These are phyloP conservation scores for Enteromius mattozi DNA, from an alignment of 2,797 vertebrate genomes.

Conservation along the genomic window DNA sequence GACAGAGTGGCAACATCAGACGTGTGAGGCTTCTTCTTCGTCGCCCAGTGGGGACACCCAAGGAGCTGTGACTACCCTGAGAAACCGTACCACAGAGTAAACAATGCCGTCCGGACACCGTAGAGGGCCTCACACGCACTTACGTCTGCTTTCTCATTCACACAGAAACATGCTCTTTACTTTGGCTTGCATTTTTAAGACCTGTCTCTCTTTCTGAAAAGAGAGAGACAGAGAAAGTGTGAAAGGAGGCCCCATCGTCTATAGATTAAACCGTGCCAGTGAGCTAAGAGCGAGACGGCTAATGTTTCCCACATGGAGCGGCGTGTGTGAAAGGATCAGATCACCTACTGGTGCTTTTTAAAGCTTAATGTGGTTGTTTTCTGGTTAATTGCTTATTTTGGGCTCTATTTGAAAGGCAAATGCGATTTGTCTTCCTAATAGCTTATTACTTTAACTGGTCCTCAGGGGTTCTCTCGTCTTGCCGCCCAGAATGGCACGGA, in stretches of 20 bases:
- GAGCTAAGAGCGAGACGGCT: slow-evolving; percentile 55
- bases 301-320: slow-evolving; percentile 72
- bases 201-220: slow-evolving; percentile 29
- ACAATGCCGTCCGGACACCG: slow-evolving; percentile 50
- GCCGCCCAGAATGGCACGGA: slow-evolving; percentile 53
- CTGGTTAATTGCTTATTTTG: slow-evolving; percentile 68
- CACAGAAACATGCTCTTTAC: slow-evolving; percentile 55
- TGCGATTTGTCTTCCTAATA: slow-evolving; percentile 68
- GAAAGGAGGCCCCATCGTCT: slow-evolving; percentile 46
- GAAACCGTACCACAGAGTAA: slow-evolving; percentile 49
- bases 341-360: slow-evolving; percentile 66
- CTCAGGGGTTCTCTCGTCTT: slow-evolving; percentile 50
- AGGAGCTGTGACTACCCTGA: slow-evolving; percentile 34
- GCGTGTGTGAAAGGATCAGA: slow-evolving; percentile 62
- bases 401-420: slow-evolving; percentile 66
- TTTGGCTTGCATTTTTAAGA: slow-evolving; percentile 44
- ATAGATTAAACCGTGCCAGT: slow-evolving; percentile 65
- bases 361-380: slow-evolving; percentile 63
- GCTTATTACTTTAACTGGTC: slow-evolving; percentile 66
- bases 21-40: slow-evolving; percentile 49
- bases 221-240: slow-evolving; percentile 38
- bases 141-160: slow-evolving; percentile 49
- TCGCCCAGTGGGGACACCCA: slow-evolving; percentile 42
- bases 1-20: slow-evolving; percentile 74
- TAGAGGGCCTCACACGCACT: slow-evolving; percentile 45